phyloP scores from a whole-genome alignment of 2,113 vertebrate species.

The Picathartes gymnocephalus region DNA sequence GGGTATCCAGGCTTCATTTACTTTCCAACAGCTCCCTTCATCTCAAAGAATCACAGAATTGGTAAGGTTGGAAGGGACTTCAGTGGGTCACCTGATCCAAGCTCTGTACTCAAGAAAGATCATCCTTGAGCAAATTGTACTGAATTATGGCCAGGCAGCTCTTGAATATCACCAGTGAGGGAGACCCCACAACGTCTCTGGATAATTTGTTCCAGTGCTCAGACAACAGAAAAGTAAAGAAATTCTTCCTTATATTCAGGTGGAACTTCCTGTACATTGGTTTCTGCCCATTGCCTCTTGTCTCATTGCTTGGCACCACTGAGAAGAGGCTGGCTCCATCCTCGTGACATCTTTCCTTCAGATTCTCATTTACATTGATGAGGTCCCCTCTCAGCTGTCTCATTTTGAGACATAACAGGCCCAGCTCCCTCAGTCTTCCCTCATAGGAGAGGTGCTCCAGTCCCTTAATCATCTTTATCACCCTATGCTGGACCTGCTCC shows the following conservation, averaged over 20 bases:
- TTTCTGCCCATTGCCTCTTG: background rate
- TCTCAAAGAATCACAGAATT: background rate
- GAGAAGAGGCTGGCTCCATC: background rate
- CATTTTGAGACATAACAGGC: too few species aligned
- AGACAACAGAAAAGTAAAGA: background rate
- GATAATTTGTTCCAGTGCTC: background rate
- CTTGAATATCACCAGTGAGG: background rate
- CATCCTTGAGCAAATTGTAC: background rate
- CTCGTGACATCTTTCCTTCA: background rate
- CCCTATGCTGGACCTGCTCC: background rate
- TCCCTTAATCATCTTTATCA: fast-evolving
- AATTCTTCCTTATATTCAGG: background rate
- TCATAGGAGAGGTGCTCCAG: too few species aligned
- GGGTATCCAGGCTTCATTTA: background rate
- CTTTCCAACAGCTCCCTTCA: background rate
- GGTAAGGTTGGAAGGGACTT: background rate
- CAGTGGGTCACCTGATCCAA: background rate
- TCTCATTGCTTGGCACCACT: fast-evolving
- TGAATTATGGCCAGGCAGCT: background rate
- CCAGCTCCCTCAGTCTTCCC: background rate
- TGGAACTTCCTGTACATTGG: background rate
- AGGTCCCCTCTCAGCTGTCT: background rate
- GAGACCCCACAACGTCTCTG: background rate
- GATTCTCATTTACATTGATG: background rate
- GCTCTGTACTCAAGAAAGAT: background rate